These are phyloP conservation scores for Mechanitis messenoides DNA, from an alignment of 2,888 invertebrate genomes.

Conservation along the genomic window DNA sequence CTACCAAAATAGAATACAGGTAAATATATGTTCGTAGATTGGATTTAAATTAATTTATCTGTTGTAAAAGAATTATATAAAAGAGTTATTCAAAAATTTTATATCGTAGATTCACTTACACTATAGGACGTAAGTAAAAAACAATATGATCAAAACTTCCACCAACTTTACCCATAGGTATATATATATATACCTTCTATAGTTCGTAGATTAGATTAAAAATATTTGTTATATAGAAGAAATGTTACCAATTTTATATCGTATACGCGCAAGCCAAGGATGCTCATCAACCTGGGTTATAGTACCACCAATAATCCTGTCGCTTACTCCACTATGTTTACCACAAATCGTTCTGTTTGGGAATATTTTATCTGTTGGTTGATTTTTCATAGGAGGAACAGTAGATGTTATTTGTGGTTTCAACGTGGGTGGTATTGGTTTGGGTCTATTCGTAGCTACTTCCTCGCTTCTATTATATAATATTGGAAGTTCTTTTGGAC, in stretches of 20 bases:
- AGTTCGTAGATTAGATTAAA: no score
- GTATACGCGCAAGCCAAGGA: slow-evolving; percentile 78
- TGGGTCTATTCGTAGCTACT: slow-evolving; percentile 13
- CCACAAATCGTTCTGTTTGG: slow-evolving; percentile 50
- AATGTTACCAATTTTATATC: slow-evolving; percentile 51
- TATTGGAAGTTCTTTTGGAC: slow-evolving; percentile 21
- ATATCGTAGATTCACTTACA: no score
- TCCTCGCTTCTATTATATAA: slow-evolving; percentile 8
- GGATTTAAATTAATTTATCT: no score
- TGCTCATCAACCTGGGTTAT: slow-evolving; percentile 70
- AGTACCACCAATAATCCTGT: slow-evolving; percentile 71
- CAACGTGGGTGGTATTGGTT: not conserved
- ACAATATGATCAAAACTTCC: no score
- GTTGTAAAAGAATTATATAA: no score
- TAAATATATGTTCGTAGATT: no score
- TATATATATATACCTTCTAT: no score
- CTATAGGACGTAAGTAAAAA: no score
- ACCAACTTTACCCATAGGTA: no score
- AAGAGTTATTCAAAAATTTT: no score
- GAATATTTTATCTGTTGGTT: slow-evolving; percentile 31
- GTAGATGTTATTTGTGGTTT: not conserved
- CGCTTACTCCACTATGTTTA: slow-evolving; percentile 23
- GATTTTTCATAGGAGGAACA: not conserved
- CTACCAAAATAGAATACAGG: not conserved
- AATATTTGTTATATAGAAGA: not conserved